phyloP scores from a whole-genome alignment of 2,113 vertebrate genomes.

The Mohoua ochrocephala region DNA sequence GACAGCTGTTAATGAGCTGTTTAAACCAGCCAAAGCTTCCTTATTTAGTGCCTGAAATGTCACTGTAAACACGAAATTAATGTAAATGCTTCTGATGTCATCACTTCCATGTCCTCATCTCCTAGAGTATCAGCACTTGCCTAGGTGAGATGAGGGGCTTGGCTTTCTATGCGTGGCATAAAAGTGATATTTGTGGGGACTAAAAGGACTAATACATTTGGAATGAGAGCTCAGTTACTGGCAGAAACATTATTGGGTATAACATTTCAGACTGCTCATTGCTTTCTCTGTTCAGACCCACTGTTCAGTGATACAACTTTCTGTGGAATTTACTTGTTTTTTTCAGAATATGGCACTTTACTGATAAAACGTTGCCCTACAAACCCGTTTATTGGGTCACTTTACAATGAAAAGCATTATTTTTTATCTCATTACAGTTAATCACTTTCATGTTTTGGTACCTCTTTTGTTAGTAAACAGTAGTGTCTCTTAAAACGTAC shows the following conservation, averaged over 20 bases:
- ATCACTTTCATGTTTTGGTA: background rate
- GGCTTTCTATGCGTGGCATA: background rate
- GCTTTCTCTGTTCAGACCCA: background rate
- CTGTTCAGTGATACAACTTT: background rate
- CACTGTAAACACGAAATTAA: background rate
- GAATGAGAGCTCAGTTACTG: background rate
- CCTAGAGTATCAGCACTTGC: background rate
- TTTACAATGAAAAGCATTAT: background rate
- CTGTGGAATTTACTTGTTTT: background rate
- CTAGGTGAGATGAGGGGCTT: background rate
- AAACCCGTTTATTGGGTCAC: background rate
- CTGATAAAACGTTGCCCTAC: background rate
- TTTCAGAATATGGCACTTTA: background rate
- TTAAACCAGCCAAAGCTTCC: background rate
- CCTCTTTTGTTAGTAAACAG: background rate
- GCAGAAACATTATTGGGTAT: background rate
- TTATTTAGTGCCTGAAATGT: background rate
- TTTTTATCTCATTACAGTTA: background rate
- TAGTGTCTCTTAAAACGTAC: background rate
- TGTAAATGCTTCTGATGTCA: background rate
- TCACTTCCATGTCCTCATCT: background rate
- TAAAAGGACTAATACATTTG: background rate
- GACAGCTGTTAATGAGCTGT: background rate
- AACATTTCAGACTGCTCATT: background rate
- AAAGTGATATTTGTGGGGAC: background rate